These are phyloP conservation scores for Vanessa tameamea DNA, from an alignment of 1,140 invertebrate genomes.

Conservation along the genomic window DNA sequence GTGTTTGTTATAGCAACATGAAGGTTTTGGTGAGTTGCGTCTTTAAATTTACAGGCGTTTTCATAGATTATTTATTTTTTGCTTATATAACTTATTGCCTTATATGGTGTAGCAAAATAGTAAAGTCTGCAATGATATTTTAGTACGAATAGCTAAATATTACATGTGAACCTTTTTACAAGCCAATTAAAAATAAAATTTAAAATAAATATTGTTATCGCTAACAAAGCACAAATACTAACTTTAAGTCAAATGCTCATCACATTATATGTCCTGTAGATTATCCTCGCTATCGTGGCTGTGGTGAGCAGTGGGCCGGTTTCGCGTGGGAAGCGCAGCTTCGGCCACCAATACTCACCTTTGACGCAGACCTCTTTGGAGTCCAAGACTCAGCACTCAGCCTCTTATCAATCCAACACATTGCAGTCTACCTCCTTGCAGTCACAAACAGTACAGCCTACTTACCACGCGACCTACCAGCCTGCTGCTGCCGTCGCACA, in stretches of 20 bases:
- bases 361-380: constrained; percentile 28
- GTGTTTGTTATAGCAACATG: constrained; percentile 33
- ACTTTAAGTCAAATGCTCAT: too few species aligned
- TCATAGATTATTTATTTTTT: not conserved
- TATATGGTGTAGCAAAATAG: too few species aligned
- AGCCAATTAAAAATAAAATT: too few species aligned
- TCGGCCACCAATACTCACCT: constrained; percentile 17
- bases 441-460: constrained; percentile 1
- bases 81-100: too few species aligned
- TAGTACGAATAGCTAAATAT: too few species aligned
- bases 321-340: constrained; percentile 38
- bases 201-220: too few species aligned
- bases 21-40: constrained; percentile 44
- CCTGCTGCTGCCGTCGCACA: not conserved
- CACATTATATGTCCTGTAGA: constrained; percentile 17
- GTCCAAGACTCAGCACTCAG: constrained; percentile 33
- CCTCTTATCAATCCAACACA: constrained; percentile 38
- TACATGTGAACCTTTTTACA: too few species aligned
- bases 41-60: constrained; percentile 3
- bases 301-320: constrained; percentile 23
- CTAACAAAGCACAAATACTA: too few species aligned
- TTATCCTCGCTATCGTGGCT: constrained; percentile 30
- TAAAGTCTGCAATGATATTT: too few species aligned
- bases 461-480: constrained; percentile 15
- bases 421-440: constrained; percentile 25